phyloP scores from a whole-genome alignment of 2,888 invertebrate species.

The Brachypalpus laphriformis region DNA sequence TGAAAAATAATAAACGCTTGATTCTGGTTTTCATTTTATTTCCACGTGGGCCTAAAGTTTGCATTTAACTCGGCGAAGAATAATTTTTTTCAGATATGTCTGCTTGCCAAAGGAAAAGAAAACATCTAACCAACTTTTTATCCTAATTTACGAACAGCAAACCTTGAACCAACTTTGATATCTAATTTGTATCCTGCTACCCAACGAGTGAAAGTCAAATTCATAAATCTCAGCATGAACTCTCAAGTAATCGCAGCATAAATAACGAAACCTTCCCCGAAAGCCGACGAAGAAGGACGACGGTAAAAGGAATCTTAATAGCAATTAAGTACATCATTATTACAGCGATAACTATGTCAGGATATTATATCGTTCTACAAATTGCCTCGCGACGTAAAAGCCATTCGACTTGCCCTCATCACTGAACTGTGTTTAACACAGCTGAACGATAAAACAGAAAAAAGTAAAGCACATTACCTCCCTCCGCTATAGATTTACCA shows the following conservation, averaged over 20 bases:
- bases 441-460: slow-evolving; percentile 5
- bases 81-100: no score
- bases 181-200: not conserved
- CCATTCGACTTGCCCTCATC: not conserved
- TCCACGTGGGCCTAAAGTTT: no score
- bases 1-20: no score
- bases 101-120: not conserved
- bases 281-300: not conserved
- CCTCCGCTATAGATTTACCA: not conserved
- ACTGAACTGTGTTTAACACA: slow-evolving; percentile 27
- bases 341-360: slow-evolving; percentile 44
- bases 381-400: slow-evolving; percentile 28
- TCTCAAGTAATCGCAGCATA: slow-evolving; percentile 1
- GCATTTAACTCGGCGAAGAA: no score
- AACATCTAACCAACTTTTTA: not conserved
- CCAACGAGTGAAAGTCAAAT: not conserved
- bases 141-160: not conserved
- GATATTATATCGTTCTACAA: slow-evolving; percentile 39
- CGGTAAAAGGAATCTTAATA: slow-evolving; percentile 1
- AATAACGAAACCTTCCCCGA: not conserved
- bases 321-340: slow-evolving; percentile 28
- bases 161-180: not conserved
- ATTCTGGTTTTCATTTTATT: no score
- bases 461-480: slow-evolving; percentile 4
- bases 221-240: slow-evolving; percentile 1